phyloP scores from a whole-genome alignment of 2,113 vertebrate species.

The Cavia porcellus region DNA sequence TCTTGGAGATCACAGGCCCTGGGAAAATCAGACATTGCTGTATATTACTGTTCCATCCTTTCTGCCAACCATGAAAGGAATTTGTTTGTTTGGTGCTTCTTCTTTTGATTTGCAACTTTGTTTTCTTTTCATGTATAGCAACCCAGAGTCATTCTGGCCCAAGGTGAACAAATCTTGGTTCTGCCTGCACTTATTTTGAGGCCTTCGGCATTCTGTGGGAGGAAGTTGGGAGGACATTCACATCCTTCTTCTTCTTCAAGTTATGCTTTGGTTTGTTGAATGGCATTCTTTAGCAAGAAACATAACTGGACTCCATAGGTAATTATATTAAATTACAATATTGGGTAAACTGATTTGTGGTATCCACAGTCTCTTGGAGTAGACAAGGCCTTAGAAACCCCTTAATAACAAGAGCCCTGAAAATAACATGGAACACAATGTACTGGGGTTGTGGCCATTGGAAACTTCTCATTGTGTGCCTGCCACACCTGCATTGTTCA shows the following conservation, averaged over 20 bases:
- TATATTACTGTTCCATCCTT: background rate
- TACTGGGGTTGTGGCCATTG: background rate
- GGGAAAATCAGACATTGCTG: background rate
- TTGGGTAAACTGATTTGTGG: background rate
- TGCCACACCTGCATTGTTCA: background rate
- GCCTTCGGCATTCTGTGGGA: no score
- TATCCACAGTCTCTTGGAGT: no score
- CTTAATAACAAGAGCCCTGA: background rate
- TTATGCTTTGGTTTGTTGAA: background rate
- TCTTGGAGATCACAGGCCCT: background rate
- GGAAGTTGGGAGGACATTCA: background rate
- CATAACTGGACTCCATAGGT: background rate
- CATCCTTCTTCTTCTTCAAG: background rate
- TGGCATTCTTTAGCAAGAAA: background rate
- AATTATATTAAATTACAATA: background rate
- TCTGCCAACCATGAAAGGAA: background rate
- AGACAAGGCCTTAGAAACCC: background rate
- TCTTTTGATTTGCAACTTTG: background rate
- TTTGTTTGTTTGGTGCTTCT: background rate
- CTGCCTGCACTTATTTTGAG: background rate
- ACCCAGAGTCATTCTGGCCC: background rate
- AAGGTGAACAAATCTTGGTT: background rate
- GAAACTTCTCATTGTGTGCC: background rate
- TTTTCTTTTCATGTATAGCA: background rate
- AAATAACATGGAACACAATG: background rate